Percentiles rank a stretch among this genome's conserved stretches.
Conservation (phyloP, 2,113 vertebrate species). For the Tragelaphus imberbis region DNA sequence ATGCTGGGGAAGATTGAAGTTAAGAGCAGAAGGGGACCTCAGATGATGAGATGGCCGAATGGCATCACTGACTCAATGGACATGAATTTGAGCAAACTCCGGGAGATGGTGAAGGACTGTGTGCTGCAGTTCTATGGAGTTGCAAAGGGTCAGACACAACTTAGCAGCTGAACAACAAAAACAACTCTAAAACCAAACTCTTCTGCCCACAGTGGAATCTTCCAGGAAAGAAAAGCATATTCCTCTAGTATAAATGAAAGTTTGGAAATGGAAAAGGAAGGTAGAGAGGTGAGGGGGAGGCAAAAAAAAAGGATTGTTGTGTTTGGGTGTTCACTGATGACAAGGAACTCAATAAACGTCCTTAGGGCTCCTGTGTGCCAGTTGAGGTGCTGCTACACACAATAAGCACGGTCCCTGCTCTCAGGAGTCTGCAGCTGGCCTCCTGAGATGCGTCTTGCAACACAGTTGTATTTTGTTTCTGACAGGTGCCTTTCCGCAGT, state of each 20-base stretch:
- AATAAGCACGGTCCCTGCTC: neutral
- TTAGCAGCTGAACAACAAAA: neutral
- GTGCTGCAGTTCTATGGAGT: neutral
- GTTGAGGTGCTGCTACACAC: neutral
- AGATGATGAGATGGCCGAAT: neutral
- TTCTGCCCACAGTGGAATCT: neutral
- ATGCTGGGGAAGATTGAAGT: neutral
- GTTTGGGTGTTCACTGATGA: neutral
- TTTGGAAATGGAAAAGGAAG: neutral
- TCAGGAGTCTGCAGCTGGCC: too few species aligned
- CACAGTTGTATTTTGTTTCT: neutral
- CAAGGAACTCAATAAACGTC: neutral
- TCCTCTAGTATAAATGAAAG: neutral
- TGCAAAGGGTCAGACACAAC: neutral
- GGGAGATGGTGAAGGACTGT: neutral
- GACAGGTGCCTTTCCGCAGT: conserved; percentile 22
- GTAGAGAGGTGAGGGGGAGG: neutral
- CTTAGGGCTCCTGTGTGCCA: neutral
- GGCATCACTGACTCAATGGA: neutral
- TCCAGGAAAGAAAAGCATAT: neutral
- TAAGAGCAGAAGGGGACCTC: neutral
- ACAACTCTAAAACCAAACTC: neutral
- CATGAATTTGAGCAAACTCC: neutral
- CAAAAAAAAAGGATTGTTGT: neutral
- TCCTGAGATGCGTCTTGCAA: neutral